Conservation (phyloP, 2,113 vertebrate genomes). For the Toxotes jaculatrix region DNA sequence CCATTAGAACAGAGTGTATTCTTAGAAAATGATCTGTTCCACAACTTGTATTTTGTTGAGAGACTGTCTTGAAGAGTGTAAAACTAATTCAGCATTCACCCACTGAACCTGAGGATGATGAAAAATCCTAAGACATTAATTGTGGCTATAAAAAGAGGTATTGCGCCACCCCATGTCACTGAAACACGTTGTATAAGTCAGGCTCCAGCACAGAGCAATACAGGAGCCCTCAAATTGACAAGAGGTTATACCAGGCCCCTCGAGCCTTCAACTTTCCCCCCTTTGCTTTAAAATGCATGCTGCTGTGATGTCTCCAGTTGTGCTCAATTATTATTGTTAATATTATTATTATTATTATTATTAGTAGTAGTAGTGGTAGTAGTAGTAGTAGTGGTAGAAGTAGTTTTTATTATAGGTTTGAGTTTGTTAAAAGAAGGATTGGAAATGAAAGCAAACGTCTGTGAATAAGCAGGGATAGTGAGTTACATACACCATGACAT, state of each 20-base stretch:
- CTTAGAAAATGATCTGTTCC: background rate
- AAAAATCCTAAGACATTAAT: slow-evolving; percentile 46
- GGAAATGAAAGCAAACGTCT: background rate
- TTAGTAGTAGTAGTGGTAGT: no score
- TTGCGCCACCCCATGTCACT: slow-evolving; percentile 16
- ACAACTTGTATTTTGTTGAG: background rate
- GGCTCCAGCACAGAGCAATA: background rate
- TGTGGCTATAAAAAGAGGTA: slow-evolving; percentile 48
- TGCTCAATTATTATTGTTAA: background rate
- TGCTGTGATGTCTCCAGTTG: background rate
- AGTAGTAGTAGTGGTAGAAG: no score
- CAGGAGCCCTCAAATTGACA: slow-evolving; percentile 28
- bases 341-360: background rate
- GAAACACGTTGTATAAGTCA: slow-evolving; percentile 28
- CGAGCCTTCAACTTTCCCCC: background rate
- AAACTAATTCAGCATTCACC: slow-evolving; percentile 25
- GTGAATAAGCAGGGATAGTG: background rate
- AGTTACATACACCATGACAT: background rate
- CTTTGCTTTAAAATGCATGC: background rate
- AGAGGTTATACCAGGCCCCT: background rate
- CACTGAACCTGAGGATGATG: slow-evolving; percentile 30
- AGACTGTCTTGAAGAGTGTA: background rate
- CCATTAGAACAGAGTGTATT: background rate
- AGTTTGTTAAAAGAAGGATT: background rate
- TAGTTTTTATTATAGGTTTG: background rate